These are phyloP conservation scores for Oxyura jamaicensis DNA, from an alignment of 2,113 vertebrate genomes.

Conservation along the genomic window DNA sequence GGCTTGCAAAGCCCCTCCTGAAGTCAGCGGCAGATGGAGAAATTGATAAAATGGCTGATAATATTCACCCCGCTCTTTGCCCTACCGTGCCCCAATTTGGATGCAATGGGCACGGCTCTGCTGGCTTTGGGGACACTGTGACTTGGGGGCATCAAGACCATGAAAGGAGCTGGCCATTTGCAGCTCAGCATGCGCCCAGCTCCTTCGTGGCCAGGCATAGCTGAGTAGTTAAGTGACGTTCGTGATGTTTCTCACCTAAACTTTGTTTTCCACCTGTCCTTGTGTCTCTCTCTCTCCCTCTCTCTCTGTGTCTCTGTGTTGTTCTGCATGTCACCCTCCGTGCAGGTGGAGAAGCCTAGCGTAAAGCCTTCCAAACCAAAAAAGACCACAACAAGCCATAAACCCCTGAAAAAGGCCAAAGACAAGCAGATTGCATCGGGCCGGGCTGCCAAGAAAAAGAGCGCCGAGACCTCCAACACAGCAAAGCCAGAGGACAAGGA, in stretches of 20 bases:
- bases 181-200: background rate
- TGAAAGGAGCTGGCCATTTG: background rate
- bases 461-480: conserved; percentile 77
- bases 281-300: conserved; percentile 42
- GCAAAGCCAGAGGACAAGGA: conserved; percentile 88
- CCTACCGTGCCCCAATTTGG: background rate
- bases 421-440: conserved; percentile 88
- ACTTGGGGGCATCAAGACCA: background rate
- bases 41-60: background rate
- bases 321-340: conserved; percentile 50
- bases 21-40: background rate
- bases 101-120: background rate
- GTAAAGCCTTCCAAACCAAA: conserved; percentile 91
- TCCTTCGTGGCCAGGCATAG: background rate
- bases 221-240: background rate
- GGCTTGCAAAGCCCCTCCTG: background rate
- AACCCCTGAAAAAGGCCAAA: conserved; percentile 92
- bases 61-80: background rate
- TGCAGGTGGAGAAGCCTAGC: conserved; percentile 91
- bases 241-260: conserved; percentile 42
- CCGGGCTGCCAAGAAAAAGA: conserved; percentile 89
- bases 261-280: conserved; percentile 48
- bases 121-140: background rate
- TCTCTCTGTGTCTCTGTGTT: conserved; percentile 33
- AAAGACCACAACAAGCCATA: conserved; percentile 89